Evolutionary conservation across 2,113 vertebrate species (phyloP).

Genomic region (Rhinogobius similis): DNA sequence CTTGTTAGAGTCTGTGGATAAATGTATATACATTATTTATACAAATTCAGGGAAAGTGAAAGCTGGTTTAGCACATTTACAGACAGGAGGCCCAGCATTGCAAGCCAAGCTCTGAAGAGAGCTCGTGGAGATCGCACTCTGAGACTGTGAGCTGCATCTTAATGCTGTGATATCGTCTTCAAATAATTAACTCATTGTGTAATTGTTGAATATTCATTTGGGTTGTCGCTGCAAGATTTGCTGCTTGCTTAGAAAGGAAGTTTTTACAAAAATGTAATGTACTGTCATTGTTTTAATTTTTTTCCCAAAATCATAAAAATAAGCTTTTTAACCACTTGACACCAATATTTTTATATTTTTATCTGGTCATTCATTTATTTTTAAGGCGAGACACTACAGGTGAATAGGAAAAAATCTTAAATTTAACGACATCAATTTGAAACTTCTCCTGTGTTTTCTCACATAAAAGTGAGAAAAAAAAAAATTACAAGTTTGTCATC

Average conservation of each 20-base stretch:
- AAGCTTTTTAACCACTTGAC: neutral
- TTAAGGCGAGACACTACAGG: no score
- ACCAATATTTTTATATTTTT: no score
- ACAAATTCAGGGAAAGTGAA: constrained; percentile 74
- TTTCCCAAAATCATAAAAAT: neutral
- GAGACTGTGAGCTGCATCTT: constrained; percentile 60
- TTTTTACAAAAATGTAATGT: neutral
- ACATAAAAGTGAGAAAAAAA: no score
- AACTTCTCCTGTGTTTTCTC: no score
- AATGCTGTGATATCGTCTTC: constrained; percentile 38
- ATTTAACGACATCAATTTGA: no score
- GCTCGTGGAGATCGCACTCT: constrained; percentile 42
- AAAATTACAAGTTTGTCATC: no score
- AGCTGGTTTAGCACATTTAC: constrained; percentile 74
- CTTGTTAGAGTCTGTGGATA: constrained; percentile 78
- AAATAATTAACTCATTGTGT: neutral
- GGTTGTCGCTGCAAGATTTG: neutral
- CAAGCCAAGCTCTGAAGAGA: constrained; percentile 64
- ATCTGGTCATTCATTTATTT: no score
- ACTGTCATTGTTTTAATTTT: neutral
- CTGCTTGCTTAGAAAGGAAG: neutral
- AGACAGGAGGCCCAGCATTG: constrained; percentile 69
- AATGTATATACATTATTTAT: constrained; percentile 81
- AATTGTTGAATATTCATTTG: neutral
- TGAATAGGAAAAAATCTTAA: no score